phyloP scores from a whole-genome alignment of 2,113 vertebrate species.

The Dolichotis patagonum region DNA sequence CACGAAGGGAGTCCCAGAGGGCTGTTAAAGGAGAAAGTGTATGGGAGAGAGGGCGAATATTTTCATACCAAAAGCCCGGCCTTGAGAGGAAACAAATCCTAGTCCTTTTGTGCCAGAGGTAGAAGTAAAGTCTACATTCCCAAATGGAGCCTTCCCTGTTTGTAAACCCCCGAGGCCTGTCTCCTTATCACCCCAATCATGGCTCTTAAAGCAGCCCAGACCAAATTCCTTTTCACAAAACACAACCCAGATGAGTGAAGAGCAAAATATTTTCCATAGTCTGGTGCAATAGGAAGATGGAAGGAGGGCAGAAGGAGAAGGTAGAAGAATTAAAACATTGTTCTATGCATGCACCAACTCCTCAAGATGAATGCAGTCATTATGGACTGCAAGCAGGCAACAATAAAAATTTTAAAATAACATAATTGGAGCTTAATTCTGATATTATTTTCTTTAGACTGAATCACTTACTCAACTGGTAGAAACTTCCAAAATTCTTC shows the following conservation, averaged over 20 bases:
- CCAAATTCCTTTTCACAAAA: neutral
- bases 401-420: neutral
- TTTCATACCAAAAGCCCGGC: neutral
- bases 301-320: neutral
- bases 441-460: neutral
- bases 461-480: neutral
- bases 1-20: rapidly evolving
- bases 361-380: neutral
- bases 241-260: neutral
- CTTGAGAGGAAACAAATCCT: neutral
- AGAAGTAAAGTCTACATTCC: neutral
- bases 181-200: neutral
- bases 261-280: neutral
- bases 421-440: neutral
- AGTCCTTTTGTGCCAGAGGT: neutral
- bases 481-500: slow-evolving; percentile 20
- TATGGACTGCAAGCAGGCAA: neutral
- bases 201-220: neutral
- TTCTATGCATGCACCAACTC: neutral
- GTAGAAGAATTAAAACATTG: neutral
- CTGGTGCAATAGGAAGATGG: neutral
- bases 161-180: neutral
- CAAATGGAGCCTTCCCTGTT: neutral
- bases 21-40: rapidly evolving
- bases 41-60: too few species aligned